A percentile compares a stretch with the other conserved stretches of the same genome.
Evolutionary conservation across 2,888 invertebrate species (phyloP).

Genomic region (Gastrophysa polygoni): DNA sequence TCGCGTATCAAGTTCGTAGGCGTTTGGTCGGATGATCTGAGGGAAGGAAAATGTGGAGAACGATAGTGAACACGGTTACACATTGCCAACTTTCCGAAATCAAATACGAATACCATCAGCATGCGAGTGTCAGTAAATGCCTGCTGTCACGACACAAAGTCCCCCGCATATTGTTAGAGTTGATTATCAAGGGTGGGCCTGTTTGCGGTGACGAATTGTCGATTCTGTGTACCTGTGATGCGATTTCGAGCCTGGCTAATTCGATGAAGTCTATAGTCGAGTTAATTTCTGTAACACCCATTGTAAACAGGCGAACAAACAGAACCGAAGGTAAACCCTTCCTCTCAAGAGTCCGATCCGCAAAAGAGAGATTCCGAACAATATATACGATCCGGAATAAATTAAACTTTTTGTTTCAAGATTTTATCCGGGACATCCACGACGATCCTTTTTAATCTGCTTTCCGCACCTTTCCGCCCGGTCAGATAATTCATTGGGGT

Average conservation of each 20-base stretch:
- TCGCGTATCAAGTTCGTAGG: no score
- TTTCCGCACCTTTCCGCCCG: constrained; percentile 39
- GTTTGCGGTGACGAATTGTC: no score
- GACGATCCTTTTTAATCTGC: constrained; percentile 44
- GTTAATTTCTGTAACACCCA: constrained; percentile 45
- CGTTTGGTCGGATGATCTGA: no score
- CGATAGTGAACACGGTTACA: no score
- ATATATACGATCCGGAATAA: constrained; percentile 47
- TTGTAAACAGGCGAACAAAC: constrained; percentile 45
- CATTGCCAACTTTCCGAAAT: no score
- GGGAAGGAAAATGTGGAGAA: no score
- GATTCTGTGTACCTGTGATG: no score
- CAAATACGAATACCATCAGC: no score
- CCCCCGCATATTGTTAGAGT: no score
- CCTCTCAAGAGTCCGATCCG: constrained; percentile 46
- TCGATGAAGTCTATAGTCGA: constrained; percentile 37
- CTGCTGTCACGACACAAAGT: no score
- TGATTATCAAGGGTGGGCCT: no score
- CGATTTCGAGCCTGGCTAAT: constrained; percentile 34
- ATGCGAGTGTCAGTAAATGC: no score
- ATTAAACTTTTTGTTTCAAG: constrained; percentile 50
- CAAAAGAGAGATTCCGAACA: constrained; percentile 45
- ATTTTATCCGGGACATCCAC: constrained; percentile 44
- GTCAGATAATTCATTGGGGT: constrained; percentile 38
- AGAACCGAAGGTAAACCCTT: constrained; percentile 44